Conservation (phyloP, 2,888 invertebrate species). For the Coenonympha glycerion region DNA sequence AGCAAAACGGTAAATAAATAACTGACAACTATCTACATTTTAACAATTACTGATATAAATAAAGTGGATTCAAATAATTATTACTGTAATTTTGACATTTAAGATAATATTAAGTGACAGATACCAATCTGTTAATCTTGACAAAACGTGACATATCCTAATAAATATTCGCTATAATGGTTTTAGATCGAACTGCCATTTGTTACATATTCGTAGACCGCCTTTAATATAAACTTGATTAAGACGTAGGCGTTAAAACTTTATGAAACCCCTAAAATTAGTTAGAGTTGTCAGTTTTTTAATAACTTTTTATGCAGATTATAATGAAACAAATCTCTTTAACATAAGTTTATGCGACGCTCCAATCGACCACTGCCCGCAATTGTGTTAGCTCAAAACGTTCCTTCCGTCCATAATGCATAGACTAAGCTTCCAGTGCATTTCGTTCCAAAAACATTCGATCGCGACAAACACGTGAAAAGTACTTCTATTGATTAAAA, state of each 20-base stretch:
- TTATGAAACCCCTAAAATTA: not conserved
- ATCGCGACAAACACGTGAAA: slow-evolving; percentile 19
- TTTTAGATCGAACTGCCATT: not conserved
- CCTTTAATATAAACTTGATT: not conserved
- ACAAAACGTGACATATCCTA: slow-evolving; percentile 1
- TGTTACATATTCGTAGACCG: not conserved
- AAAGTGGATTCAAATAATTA: not conserved
- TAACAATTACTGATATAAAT: not conserved
- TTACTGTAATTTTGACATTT: not conserved
- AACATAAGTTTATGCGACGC: slow-evolving; percentile 35
- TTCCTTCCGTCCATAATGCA: slow-evolving; percentile 70
- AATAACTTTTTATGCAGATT: not conserved
- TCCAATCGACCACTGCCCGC: slow-evolving; percentile 35
- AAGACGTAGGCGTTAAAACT: not conserved
- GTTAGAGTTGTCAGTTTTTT: not conserved
- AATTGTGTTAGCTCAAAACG: slow-evolving; percentile 58
- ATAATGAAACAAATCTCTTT: not conserved
- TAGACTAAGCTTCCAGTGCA: slow-evolving; percentile 59
- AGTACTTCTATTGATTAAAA: too few species aligned
- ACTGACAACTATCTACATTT: not conserved
- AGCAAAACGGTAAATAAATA: not conserved
- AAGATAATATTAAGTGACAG: not conserved
- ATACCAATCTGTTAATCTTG: not conserved
- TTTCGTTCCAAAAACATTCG: slow-evolving; percentile 39
- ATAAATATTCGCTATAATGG: not conserved